Percentiles rank a stretch among this genome's conserved stretches.
Evolutionary conservation across 1,140 invertebrate genomes (phyloP).

Genomic region (Anastatus disparis): DNA sequence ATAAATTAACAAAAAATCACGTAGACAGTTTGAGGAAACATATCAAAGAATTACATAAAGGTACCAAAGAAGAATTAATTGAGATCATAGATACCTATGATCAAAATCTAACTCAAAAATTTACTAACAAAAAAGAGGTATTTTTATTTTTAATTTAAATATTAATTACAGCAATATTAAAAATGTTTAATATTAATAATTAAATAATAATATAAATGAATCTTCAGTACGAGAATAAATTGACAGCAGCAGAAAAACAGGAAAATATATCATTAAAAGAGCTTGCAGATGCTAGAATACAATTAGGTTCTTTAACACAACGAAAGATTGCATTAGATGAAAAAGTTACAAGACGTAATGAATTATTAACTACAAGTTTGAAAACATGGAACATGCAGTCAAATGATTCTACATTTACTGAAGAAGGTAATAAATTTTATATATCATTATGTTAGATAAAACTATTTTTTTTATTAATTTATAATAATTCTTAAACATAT

Average conservation of each 20-base stretch:
- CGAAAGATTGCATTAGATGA: constrained; percentile 42
- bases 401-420: constrained; percentile 44
- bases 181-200: neutral
- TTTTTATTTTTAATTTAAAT: constrained; percentile 3
- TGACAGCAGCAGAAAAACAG: constrained; percentile 33
- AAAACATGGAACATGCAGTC: constrained; percentile 48
- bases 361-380: constrained; percentile 49
- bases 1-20: constrained; percentile 63
- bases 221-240: constrained; percentile 34
- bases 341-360: constrained; percentile 51
- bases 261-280: constrained; percentile 39
- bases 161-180: neutral
- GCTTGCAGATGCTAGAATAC: constrained; percentile 41
- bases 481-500: constrained; percentile 18
- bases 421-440: constrained; percentile 52
- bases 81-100: constrained; percentile 66
- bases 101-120: constrained; percentile 49
- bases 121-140: constrained; percentile 50
- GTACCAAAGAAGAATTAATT: constrained; percentile 72
- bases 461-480: constrained; percentile 15
- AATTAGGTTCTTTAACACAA: constrained; percentile 35
- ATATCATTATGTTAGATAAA: no score
- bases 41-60: constrained; percentile 72
- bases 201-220: neutral
- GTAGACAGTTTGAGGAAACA: constrained; percentile 66